phyloP scores from a whole-genome alignment of 2,888 invertebrate species.

The Choreutis nemorana region DNA sequence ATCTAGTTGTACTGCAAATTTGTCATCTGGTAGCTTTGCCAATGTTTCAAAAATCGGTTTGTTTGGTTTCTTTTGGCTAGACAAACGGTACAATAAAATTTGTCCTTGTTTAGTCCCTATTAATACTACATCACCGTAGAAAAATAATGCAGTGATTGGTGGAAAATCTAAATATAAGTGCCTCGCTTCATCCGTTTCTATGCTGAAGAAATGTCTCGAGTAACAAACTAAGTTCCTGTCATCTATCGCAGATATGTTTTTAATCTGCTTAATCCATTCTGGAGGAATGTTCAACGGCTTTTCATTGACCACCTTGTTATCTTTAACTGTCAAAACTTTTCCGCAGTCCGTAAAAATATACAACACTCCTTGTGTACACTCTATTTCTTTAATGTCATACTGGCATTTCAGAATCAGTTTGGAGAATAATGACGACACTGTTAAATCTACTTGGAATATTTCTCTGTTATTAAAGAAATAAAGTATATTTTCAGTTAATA shows the following conservation, averaged over 20 bases:
- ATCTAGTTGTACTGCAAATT: slow-evolving; percentile 41
- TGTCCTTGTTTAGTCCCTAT: slow-evolving; percentile 36
- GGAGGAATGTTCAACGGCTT: slow-evolving; percentile 28
- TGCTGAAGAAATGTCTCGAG: slow-evolving; percentile 41
- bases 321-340: slow-evolving; percentile 28
- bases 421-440: slow-evolving; percentile 20
- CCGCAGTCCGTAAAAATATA: slow-evolving; percentile 42
- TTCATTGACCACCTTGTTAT: slow-evolving; percentile 16
- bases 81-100: slow-evolving; percentile 37
- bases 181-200: slow-evolving; percentile 35
- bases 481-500: slow-evolving; percentile 23
- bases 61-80: slow-evolving; percentile 27
- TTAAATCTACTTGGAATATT: slow-evolving; percentile 31
- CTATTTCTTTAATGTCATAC: slow-evolving; percentile 38
- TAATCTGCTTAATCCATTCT: slow-evolving; percentile 42
- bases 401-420: slow-evolving; percentile 28
- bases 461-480: slow-evolving; percentile 35
- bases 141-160: slow-evolving; percentile 41
- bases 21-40: slow-evolving; percentile 31
- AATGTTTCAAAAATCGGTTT: slow-evolving; percentile 36
- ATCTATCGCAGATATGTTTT: slow-evolving; percentile 32
- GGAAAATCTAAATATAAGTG: slow-evolving; percentile 48
- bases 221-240: slow-evolving; percentile 43
- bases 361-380: slow-evolving; percentile 22
- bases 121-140: slow-evolving; percentile 40